Percentiles rank a stretch among this genome's conserved stretches.
Conservation (phyloP, 2,797 vertebrate species). For the Eulemur mongoz region DNA sequence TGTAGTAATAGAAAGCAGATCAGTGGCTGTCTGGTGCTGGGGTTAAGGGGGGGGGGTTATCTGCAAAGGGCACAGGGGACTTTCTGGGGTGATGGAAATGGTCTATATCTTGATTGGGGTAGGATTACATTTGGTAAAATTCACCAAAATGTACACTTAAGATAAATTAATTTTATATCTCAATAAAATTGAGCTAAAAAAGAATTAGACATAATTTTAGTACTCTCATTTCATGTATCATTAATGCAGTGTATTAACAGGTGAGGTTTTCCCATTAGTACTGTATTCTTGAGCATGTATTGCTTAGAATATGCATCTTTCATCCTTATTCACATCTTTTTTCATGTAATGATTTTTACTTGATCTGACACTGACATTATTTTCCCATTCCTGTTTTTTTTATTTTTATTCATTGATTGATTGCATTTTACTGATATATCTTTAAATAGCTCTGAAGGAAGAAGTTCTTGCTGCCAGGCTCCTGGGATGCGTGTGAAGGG, state of each 20-base stretch:
- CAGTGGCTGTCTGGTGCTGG: background rate
- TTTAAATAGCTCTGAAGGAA: background rate
- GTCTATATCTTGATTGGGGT: background rate
- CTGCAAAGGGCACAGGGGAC: background rate
- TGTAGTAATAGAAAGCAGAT: background rate
- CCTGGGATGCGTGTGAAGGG: background rate
- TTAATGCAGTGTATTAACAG: background rate
- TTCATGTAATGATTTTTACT: background rate
- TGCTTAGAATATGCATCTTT: background rate
- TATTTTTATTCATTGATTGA: rapidly evolving
- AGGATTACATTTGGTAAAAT: background rate
- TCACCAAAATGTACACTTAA: background rate
- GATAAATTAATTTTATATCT: background rate
- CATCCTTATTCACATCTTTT: background rate
- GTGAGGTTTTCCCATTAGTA: background rate
- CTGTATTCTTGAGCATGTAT: background rate
- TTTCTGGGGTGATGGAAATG: background rate
- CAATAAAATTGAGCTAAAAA: background rate
- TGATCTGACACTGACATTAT: background rate
- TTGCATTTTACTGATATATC: background rate
- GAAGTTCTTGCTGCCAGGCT: background rate
- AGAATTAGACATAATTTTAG: background rate
- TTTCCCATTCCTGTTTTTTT: background rate
- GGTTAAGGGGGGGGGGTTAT: background rate
- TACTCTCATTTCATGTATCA: background rate